Evolutionary conservation across 2,113 vertebrate species (phyloP).

Genomic region (Entomyzon cyanotis): DNA sequence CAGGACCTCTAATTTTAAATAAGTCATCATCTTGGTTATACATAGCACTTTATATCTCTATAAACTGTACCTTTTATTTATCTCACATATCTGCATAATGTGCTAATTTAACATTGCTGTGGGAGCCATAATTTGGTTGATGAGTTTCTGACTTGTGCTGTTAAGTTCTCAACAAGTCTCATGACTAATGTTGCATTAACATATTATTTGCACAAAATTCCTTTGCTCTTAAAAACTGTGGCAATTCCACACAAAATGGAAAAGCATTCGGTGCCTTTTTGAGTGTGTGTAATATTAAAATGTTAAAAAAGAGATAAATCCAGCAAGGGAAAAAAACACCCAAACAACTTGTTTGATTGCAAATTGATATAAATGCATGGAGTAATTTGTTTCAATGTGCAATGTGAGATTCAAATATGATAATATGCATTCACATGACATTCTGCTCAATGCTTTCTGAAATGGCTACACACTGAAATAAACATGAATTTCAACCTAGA

Average conservation of each 20-base stretch:
- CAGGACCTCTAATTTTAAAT: not conserved
- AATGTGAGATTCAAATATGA: not conserved
- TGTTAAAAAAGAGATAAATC: not conserved
- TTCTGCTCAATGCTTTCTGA: not conserved
- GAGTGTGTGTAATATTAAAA: not conserved
- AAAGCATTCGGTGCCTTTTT: not conserved
- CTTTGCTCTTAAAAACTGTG: not conserved
- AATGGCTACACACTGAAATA: not conserved
- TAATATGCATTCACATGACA: not conserved
- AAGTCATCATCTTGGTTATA: not conserved
- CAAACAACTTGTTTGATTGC: not conserved
- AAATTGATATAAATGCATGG: not conserved
- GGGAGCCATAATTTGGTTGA: not conserved
- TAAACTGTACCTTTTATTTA: not conserved
- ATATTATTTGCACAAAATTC: not conserved
- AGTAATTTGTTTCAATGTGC: not conserved
- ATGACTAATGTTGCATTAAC: not conserved
- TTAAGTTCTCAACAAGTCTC: not conserved
- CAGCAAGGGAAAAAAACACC: not conserved
- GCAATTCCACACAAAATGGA: not conserved
- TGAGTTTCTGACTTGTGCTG: not conserved
- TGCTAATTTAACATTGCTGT: not conserved
- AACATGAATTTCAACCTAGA: not conserved
- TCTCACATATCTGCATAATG: not conserved
- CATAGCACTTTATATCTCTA: not conserved